These are phyloP conservation scores for Nesometra sesokonis DNA, from an alignment of 35 echinoderm and acorn worm species.

Conservation along the genomic window DNA sequence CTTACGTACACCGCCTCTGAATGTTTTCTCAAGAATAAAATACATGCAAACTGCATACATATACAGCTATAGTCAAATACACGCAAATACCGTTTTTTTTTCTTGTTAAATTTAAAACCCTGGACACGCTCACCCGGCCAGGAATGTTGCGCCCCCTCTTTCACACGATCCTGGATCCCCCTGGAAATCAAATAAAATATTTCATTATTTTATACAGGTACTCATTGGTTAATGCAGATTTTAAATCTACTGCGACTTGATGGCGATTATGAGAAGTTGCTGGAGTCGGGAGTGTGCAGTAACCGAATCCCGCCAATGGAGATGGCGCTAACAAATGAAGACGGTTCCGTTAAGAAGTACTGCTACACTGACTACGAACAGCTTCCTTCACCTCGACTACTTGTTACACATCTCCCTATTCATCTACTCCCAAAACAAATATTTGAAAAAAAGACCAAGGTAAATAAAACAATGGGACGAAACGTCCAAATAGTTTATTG, in stretches of 20 bases:
- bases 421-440: neutral
- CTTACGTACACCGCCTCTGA: too few relatives aligned
- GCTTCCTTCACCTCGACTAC: neutral
- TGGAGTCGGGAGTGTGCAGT: neutral
- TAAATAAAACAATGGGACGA: neutral
- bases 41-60: too few relatives aligned
- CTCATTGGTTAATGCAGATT: neutral
- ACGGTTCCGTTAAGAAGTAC: neutral
- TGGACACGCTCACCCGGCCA: too few relatives aligned
- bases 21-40: too few relatives aligned
- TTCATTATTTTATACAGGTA: neutral
- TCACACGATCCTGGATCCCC: too few relatives aligned
- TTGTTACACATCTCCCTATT: neutral
- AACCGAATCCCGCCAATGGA: neutral
- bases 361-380: neutral
- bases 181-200: too few relatives aligned
- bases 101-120: too few relatives aligned
- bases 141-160: too few relatives aligned
- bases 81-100: too few relatives aligned
- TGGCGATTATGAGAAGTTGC: neutral
- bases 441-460: neutral
- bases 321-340: neutral
- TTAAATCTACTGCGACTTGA: neutral
- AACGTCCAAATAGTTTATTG: too few relatives aligned
- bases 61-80: too few relatives aligned